phyloP scores from a whole-genome alignment of 2,797 vertebrate species.

The Spheniscus humboldti region DNA sequence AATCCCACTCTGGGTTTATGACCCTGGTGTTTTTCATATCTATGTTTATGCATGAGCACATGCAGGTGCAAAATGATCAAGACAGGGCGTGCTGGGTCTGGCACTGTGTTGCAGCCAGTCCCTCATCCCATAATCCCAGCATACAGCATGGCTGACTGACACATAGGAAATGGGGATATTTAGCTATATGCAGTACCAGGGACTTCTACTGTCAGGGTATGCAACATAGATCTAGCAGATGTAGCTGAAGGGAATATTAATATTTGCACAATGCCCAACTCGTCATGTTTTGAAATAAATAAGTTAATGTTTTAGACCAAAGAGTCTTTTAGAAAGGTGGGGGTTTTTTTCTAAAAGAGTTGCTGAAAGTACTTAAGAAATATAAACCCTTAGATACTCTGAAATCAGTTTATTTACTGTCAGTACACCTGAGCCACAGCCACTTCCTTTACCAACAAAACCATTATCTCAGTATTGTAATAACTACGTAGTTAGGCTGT shows the following conservation, averaged over 20 bases:
- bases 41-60: background rate
- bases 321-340: background rate
- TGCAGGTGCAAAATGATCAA: background rate
- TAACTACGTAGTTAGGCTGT: background rate
- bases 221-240: background rate
- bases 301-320: background rate
- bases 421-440: background rate
- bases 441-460: conserved; percentile 21
- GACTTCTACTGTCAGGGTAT: background rate
- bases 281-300: background rate
- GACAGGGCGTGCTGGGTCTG: background rate
- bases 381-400: background rate
- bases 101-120: background rate
- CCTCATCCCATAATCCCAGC: background rate
- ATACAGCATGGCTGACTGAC: background rate
- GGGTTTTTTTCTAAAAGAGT: background rate
- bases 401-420: background rate
- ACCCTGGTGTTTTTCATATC: background rate
- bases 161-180: background rate
- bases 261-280: background rate
- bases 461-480: background rate
- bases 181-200: background rate
- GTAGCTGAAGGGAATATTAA: background rate
- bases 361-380: background rate
- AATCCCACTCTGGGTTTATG: background rate